Percentiles rank a stretch among this genome's conserved stretches.
Conservation (phyloP, 2,888 invertebrate species). For the Rhimphoctona megacephalus region DNA sequence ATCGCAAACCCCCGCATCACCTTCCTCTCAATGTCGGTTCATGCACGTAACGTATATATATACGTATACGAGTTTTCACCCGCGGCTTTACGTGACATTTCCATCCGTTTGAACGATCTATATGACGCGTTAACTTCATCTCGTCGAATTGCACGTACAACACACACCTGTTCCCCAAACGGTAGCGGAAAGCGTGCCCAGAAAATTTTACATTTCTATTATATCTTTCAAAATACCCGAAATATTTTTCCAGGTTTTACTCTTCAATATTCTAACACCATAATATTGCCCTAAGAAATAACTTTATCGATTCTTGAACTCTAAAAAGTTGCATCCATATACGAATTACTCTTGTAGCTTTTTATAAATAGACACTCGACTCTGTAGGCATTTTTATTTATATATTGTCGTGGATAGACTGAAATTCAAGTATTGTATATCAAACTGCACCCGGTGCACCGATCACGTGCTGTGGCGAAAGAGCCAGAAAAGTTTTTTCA, state of each 20-base stretch:
- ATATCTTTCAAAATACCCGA: not conserved
- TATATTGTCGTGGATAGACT: constrained; percentile 27
- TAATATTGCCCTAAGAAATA: not conserved
- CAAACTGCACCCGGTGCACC: constrained; percentile 37
- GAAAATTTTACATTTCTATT: constrained; percentile 16
- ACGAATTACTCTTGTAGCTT: constrained; percentile 4
- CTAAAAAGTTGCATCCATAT: not conserved
- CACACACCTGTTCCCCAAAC: not conserved
- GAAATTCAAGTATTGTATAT: constrained; percentile 45
- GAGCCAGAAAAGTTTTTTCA: constrained; percentile 62
- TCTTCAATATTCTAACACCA: constrained; percentile 41
- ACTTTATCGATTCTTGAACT: not conserved
- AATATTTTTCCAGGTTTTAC: not conserved
- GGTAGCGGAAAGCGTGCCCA: not conserved
- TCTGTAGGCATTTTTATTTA: not conserved
- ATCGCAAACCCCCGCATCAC: constrained; percentile 16
- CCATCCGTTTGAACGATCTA: constrained; percentile 57
- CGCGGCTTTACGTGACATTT: constrained; percentile 66
- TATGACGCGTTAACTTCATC: constrained; percentile 53
- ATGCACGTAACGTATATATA: not conserved
- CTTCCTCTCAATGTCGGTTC: not conserved
- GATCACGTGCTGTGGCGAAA: constrained; percentile 19
- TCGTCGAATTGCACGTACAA: constrained; percentile 18
- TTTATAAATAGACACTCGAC: not conserved
- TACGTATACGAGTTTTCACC: constrained; percentile 14